phyloP scores from a whole-genome alignment of 2,113 vertebrate species.

The Grus americana region DNA sequence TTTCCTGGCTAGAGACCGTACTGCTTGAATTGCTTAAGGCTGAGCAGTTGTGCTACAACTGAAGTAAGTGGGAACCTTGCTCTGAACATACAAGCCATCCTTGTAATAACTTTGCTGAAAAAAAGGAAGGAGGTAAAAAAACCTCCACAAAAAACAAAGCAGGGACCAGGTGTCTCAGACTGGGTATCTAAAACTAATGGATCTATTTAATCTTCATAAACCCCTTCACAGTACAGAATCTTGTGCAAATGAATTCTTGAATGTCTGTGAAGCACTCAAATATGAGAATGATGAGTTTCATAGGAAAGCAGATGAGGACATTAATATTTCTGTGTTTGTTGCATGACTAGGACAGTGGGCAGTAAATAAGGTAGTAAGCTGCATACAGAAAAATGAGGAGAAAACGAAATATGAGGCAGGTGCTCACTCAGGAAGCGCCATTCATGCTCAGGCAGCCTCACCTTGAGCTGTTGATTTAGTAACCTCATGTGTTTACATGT shows the following conservation, averaged over 20 bases:
- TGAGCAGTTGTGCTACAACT: not conserved
- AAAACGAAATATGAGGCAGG: not conserved
- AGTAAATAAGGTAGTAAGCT: not conserved
- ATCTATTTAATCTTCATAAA: constrained; percentile 13
- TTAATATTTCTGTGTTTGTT: not conserved
- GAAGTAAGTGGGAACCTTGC: not conserved
- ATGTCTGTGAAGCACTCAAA: not conserved
- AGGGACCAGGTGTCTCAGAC: not conserved
- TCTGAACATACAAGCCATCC: not conserved
- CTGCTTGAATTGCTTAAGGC: not conserved
- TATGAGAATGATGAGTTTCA: not conserved
- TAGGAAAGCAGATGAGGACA: not conserved
- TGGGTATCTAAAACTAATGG: not conserved
- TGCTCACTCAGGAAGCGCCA: not conserved
- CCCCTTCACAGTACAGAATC: not conserved
- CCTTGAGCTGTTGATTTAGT: not conserved
- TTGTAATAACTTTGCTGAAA: not conserved
- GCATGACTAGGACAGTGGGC: not conserved
- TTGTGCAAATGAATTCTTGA: not conserved
- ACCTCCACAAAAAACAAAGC: not conserved
- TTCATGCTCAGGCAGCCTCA: not conserved
- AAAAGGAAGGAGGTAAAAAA: fast-evolving
- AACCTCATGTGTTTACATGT: not conserved
- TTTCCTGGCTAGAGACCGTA: not conserved
- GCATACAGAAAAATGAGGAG: not conserved